Base-by-base conservation (phyloP, 2,113 vertebrate species). In the Leucosticte australis region DNA sequence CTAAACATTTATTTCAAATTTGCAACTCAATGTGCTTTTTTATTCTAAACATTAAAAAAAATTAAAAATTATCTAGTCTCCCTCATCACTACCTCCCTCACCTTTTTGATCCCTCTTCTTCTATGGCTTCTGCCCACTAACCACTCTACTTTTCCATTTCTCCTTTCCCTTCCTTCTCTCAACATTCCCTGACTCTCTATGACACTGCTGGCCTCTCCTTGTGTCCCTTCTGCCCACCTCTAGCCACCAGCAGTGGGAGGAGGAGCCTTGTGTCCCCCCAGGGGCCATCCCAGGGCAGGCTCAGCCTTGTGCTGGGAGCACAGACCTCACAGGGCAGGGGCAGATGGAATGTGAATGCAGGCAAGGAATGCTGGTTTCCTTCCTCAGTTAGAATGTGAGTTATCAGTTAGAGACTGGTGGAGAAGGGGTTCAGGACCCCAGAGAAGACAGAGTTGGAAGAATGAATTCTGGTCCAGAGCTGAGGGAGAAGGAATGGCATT, bases 151-250 rank as follows among this genome's bases (percentile, higher is more conserved):
- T 27, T 89, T 80, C 52, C 4, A 35, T 47, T 41, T 13, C 17
- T 74, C 33, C 26, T 41, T 69, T 44, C 30, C 70, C 9, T n/a
- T 56, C 10, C 50, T 60, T 87, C 27, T 49, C 23, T 79, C n/a
- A 39, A 0, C 23, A 67, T 76, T 60, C n/a, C 11, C 17, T 62
- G 35, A 60, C 13, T 52, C 20, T 27, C 71, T 44, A 39, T 2
- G 31, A 31, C 8, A 35, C 47, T 49, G 9, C 13, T 8, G 1
- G 5, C 21, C n/a, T 31, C 10, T 10, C 5, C 2, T 1, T 41
- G 53, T 39, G 18, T 15, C 5, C 33, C 18, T 28, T 73, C 63
- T 84, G 31, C 21, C 21, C 17, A 5, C 20, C 19, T 76, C 39
- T 15, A 11, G 7, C 27, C 10, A 9, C 17, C 37, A 67, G 0